phyloP scores from a whole-genome alignment of 2,888 invertebrate species.

The Choreutis nemorana region DNA sequence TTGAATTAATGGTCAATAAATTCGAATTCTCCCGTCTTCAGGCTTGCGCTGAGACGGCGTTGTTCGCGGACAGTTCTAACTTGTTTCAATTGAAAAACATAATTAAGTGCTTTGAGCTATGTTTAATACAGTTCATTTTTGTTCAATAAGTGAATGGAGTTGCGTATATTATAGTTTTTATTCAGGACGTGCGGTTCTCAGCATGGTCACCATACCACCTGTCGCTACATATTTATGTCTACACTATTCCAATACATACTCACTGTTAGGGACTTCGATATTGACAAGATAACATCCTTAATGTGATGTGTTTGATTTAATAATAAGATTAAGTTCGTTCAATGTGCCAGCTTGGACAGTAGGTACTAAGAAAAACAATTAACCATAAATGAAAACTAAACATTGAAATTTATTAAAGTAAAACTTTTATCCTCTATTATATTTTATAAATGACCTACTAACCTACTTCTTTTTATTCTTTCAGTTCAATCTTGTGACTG shows the following conservation, averaged over 20 bases:
- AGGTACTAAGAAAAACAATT: constrained; percentile 38
- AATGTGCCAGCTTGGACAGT: constrained; percentile 39
- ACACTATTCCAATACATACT: constrained; percentile 65
- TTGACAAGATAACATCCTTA: constrained; percentile 68
- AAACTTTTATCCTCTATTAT: too few relatives aligned
- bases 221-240: constrained; percentile 67
- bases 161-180: constrained; percentile 26
- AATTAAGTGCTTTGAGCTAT: constrained; percentile 28
- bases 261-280: constrained; percentile 66
- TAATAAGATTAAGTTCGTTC: constrained; percentile 62
- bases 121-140: constrained; percentile 40
- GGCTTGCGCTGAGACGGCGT: constrained; percentile 52
- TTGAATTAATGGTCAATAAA: constrained; percentile 68
- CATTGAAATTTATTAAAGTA: too few relatives aligned
- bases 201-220: constrained; percentile 66
- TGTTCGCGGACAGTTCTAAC: constrained; percentile 20
- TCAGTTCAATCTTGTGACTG: too few relatives aligned
- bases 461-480: too few relatives aligned
- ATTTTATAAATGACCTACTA: too few relatives aligned
- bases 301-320: constrained; percentile 69
- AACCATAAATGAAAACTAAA: constrained; percentile 21
- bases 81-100: constrained; percentile 5
- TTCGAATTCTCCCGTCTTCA: constrained; percentile 66
- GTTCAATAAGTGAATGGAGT: constrained; percentile 21
- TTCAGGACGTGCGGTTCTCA: constrained; percentile 57